Evolutionary conservation across 2,113 vertebrate genomes (phyloP).

Genomic region (Semicossyphus pulcher): DNA sequence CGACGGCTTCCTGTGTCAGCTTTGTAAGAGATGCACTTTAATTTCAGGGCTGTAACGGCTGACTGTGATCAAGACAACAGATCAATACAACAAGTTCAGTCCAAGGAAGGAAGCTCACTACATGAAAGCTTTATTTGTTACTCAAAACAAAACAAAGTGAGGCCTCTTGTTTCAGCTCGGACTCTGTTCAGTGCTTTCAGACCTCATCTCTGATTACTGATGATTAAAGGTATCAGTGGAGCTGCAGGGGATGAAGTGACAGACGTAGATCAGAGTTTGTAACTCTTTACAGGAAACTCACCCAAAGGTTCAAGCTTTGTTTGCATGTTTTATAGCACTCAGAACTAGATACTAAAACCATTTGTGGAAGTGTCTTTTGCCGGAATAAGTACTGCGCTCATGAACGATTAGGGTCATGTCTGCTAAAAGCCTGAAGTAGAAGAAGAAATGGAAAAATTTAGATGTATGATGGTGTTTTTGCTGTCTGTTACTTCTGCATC

Average conservation of each 20-base stretch:
- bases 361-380: too few species aligned
- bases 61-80: conserved; percentile 19
- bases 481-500: too few species aligned
- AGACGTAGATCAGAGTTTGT: too few species aligned
- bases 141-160: background rate
- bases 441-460: too few species aligned
- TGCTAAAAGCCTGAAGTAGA: too few species aligned
- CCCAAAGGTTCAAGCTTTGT: background rate
- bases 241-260: too few species aligned
- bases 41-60: conserved; percentile 25
- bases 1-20: background rate
- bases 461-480: too few species aligned
- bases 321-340: too few species aligned
- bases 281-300: background rate
- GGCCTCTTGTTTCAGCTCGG: background rate
- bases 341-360: too few species aligned
- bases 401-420: too few species aligned
- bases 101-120: background rate
- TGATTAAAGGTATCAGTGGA: background rate
- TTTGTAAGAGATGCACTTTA: conserved; percentile 27
- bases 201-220: background rate
- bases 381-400: too few species aligned
- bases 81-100: conserved; percentile 5
- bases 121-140: conserved; percentile 26
- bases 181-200: background rate